A percentile compares a stretch with the other conserved stretches of the same genome.
Evolutionary conservation across 1,140 invertebrate genomes (phyloP).

Genomic region (Neuroterus valhalla): DNA sequence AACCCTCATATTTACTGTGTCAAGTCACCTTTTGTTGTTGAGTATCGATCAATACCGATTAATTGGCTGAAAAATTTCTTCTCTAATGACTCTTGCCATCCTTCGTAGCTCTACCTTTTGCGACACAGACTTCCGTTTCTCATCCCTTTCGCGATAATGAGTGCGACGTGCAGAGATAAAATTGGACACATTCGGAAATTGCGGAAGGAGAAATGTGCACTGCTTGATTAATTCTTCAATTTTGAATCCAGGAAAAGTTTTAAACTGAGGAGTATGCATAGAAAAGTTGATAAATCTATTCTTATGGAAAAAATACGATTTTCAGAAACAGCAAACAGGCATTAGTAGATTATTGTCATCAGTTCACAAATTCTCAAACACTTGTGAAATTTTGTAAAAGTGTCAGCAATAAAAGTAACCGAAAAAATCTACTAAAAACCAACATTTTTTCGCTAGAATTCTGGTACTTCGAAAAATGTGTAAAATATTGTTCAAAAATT

Average conservation of each 20-base stretch:
- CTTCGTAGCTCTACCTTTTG: constrained; percentile 17
- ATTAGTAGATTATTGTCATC: too few species aligned
- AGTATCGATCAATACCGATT: constrained; percentile 48
- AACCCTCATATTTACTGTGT: constrained; percentile 48
- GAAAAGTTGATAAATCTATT: too few species aligned
- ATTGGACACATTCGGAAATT: background rate
- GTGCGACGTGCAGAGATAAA: background rate
- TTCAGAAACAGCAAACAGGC: too few species aligned
- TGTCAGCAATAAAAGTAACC: too few species aligned
- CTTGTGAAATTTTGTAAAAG: too few species aligned
- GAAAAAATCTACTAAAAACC: too few species aligned
- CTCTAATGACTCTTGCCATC: constrained; percentile 53
- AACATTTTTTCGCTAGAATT: too few species aligned
- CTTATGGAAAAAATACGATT: too few species aligned
- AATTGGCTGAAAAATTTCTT: constrained; percentile 55
- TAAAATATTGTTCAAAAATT: too few species aligned
- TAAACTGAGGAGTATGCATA: background rate
- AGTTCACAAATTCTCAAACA: too few species aligned
- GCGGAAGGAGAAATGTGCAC: background rate
- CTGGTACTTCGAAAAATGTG: too few species aligned
- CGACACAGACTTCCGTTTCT: constrained; percentile 23
- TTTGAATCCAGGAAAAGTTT: background rate
- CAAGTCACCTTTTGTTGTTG: constrained; percentile 50
- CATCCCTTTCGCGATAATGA: constrained; percentile 20
- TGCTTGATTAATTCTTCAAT: background rate